Percentiles rank a stretch among this genome's conserved stretches.
Evolutionary conservation across 92 coral and sea anemone species (phyloP).

Genomic region (Pocillopora meandrina): DNA sequence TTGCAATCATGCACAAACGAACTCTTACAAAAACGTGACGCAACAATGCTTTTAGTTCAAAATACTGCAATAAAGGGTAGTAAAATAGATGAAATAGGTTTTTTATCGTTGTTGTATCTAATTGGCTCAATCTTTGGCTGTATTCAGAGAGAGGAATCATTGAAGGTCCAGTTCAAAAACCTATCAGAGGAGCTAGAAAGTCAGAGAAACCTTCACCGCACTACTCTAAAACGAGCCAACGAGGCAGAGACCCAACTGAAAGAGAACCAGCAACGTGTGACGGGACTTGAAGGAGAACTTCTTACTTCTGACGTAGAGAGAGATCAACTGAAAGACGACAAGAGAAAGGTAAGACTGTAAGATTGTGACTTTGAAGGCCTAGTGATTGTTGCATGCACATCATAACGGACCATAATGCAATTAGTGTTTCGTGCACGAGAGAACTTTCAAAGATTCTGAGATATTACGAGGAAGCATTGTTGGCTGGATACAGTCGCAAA

Average conservation of each 20-base stretch:
- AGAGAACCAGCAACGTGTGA: constrained; percentile 82
- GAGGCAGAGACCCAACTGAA: constrained; percentile 91
- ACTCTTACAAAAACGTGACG: too few species aligned
- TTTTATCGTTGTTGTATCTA: not conserved
- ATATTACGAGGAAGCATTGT: too few species aligned
- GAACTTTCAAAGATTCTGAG: too few species aligned
- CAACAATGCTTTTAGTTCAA: too few species aligned
- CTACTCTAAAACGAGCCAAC: constrained; percentile 91
- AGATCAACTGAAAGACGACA: constrained; percentile 88
- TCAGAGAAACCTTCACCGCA: constrained; percentile 88
- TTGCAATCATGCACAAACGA: too few species aligned
- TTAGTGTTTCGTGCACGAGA: too few species aligned
- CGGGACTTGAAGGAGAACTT: constrained; percentile 94
- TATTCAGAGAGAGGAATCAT: constrained; percentile 79
- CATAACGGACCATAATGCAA: too few species aligned
- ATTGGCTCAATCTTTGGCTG: not conserved
- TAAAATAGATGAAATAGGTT: not conserved
- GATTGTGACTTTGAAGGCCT: not conserved
- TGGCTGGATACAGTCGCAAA: too few species aligned
- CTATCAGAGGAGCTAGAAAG: constrained; percentile 93
- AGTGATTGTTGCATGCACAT: too few species aligned
- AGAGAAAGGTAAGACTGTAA: constrained; percentile 73
- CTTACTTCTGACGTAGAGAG: constrained; percentile 96
- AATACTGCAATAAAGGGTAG: not conserved
- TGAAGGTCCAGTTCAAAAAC: constrained; percentile 75